Conservation (phyloP, 2,888 invertebrate species). For the Odontocolon sp. region DNA sequence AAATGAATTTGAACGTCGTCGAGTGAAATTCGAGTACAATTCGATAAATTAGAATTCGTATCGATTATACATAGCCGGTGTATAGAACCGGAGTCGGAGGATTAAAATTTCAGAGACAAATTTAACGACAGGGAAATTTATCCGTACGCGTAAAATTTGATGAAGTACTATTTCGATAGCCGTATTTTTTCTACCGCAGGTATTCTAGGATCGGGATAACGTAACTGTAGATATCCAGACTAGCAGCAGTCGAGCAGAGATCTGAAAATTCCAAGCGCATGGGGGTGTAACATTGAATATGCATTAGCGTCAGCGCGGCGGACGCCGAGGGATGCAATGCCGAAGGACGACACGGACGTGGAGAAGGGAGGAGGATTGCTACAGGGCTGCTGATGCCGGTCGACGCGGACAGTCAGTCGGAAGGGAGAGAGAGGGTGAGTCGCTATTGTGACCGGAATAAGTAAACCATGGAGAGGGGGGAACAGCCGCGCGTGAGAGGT, state of each 20-base stretch:
- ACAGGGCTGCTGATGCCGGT: constrained; percentile 56
- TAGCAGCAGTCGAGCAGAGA: constrained; percentile 45
- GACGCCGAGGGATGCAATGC: constrained; percentile 67
- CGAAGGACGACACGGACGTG: constrained; percentile 28
- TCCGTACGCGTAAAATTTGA: no score
- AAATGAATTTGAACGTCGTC: constrained; percentile 35
- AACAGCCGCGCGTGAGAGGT: constrained; percentile 20
- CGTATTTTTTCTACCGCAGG: not conserved
- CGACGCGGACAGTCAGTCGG: constrained; percentile 47
- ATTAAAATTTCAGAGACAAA: no score
- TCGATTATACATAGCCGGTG: no score
- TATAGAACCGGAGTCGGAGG: no score
- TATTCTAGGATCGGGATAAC: constrained; percentile 13
- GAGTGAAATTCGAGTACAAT: constrained; percentile 2
- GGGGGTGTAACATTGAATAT: constrained; percentile 76
- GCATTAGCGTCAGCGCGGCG: constrained; percentile 73
- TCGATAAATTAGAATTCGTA: constrained; percentile 41
- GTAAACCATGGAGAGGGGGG: constrained; percentile 58
- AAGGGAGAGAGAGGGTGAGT: constrained; percentile 68
- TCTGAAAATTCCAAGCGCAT: constrained; percentile 56
- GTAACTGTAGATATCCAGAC: not conserved
- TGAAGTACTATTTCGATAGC: no score
- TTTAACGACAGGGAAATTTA: no score
- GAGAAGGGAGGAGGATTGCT: constrained; percentile 36
- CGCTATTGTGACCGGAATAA: constrained; percentile 73